phyloP scores from a whole-genome alignment of 2,888 invertebrate species.

The Euzetes globulus region DNA sequence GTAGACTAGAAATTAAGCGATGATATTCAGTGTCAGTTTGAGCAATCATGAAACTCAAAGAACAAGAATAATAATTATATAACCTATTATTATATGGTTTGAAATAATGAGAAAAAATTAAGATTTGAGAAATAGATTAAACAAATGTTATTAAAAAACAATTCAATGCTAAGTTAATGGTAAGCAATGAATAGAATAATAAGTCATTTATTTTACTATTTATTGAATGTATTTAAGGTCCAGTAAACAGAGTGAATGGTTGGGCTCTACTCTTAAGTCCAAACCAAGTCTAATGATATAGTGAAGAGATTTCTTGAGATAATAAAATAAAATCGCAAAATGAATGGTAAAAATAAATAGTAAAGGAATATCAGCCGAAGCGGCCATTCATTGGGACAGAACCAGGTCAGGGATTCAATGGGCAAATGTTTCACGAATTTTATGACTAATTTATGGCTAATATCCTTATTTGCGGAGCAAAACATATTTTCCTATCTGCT shows the following conservation, averaged over 20 bases:
- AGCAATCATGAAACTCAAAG: no score
- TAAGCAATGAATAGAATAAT: no score
- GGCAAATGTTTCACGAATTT: neutral
- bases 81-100: no score
- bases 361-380: neutral
- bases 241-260: neutral
- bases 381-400: neutral
- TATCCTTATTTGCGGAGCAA: neutral
- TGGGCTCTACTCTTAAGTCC: no score
- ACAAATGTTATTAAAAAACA: neutral
- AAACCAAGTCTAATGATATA: no score
- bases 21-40: no score
- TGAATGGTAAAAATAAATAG: neutral
- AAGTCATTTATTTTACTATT: no score
- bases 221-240: neutral
- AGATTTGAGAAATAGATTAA: neutral
- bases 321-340: no score
- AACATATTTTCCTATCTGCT: no score
- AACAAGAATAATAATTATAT: no score
- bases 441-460: neutral
- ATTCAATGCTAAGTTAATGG: neutral
- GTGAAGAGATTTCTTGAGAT: no score
- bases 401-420: conserved; percentile 6
- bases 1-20: no score
- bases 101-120: neutral